A percentile compares a stretch with the other conserved stretches of the same genome.
Evolutionary conservation across 1,140 invertebrate species (phyloP).

Genomic region (Megalopta genalis): DNA sequence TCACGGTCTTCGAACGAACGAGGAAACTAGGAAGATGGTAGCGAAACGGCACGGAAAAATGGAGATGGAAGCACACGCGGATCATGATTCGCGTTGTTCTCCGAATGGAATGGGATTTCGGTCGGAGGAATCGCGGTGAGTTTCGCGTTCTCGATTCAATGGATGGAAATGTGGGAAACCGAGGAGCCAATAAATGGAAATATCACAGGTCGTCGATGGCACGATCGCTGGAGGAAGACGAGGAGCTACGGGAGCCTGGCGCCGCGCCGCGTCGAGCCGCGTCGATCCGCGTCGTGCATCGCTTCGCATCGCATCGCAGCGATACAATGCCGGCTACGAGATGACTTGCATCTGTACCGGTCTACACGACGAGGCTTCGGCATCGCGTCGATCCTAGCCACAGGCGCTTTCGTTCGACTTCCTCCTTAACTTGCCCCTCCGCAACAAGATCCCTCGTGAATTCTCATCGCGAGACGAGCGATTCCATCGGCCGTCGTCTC

Average conservation of each 20-base stretch:
- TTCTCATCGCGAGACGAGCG: conserved; percentile 50
- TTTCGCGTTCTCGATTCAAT: neutral
- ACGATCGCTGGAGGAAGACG: conserved; percentile 37
- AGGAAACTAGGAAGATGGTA: too few relatives aligned
- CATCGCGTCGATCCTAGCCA: conserved; percentile 70
- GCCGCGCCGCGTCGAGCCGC: conserved; percentile 75
- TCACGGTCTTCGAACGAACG: too few relatives aligned
- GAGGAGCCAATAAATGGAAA: neutral
- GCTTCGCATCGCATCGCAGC: conserved; percentile 36
- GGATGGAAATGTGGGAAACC: conserved; percentile 12
- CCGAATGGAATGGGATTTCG: too few relatives aligned
- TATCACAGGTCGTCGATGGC: conserved; percentile 9
- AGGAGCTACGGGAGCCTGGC: conserved; percentile 75
- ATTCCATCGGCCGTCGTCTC: conserved; percentile 33
- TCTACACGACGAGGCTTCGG: conserved; percentile 63
- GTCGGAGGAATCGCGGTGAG: neutral
- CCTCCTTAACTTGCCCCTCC: conserved; percentile 23
- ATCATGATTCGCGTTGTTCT: too few relatives aligned
- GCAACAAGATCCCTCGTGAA: conserved; percentile 15
- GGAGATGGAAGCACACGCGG: too few relatives aligned
- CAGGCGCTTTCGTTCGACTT: conserved; percentile 55
- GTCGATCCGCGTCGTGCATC: too few relatives aligned
- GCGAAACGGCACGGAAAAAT: too few relatives aligned
- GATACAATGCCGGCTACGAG: conserved; percentile 72
- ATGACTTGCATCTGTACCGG: conserved; percentile 78